Base-by-base conservation (phyloP, 2,797 vertebrate genomes). In the Botia almorhae region DNA sequence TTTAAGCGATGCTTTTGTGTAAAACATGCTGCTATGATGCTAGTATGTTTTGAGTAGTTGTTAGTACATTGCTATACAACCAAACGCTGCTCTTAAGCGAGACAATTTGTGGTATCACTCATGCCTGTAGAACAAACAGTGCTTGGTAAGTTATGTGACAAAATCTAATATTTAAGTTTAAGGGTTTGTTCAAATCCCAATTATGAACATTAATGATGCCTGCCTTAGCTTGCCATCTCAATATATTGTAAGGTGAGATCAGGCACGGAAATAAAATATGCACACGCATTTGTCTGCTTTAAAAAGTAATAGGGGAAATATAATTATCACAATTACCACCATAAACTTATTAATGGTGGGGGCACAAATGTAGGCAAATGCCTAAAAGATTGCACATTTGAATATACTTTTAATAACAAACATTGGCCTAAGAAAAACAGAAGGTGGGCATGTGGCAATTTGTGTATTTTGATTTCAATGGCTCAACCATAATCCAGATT, bases 401-500 rank as follows among this genome's bases (percentile, higher is more conserved):
- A 6, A 17, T 55, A 14, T 17, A 43, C 8, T 50, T 39, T 17
- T 58, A 56, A 55, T 8, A 19, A 43, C 61, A 29, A 61, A 76
- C 16, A 12, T n/a, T 8, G 55, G 10, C 12, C 29, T 55, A 29
- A 55, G 58, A 43, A n/a, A 63, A 65, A 56, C 16, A 50, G 58
- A 50, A 55, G 55, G 75, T 61, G 17, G 65, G 74, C 79, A 69
- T 29, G 55, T 70, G 72, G 60, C 68, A 61, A 76, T 61, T 61
- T 64, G 73, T 55, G 71, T 11, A 65, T 72, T 82, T 82, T 73
- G 87, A 85, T 87, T 82, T 79, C 85, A 83, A 90, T 83, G 86
- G 85, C 69, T 56, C 84, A 65, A 81, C 82, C 71, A 85, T 77
- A 82, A 86, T 85, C 82, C 74, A 87, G 91, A 91, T 87, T 83